These are phyloP conservation scores for Eutolmus rufibarbis DNA, from an alignment of 2,888 invertebrate genomes.

Conservation along the genomic window DNA sequence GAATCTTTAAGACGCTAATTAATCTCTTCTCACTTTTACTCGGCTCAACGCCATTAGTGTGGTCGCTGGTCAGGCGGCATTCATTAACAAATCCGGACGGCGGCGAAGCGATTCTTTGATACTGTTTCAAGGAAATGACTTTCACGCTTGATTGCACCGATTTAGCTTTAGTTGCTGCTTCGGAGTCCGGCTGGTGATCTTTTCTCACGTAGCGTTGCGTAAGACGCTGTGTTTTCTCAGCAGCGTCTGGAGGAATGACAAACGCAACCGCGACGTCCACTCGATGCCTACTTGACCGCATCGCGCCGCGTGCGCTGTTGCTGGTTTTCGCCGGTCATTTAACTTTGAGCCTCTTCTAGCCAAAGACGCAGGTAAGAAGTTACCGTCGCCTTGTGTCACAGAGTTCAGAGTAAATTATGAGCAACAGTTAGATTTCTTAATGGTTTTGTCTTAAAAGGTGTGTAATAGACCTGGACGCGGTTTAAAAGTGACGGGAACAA, in stretches of 20 bases:
- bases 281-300: background rate
- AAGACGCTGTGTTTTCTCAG: background rate
- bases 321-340: background rate
- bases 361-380: background rate
- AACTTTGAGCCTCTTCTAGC: background rate
- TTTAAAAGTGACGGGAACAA: background rate
- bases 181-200: background rate
- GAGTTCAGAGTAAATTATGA: background rate
- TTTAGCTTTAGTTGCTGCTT: background rate
- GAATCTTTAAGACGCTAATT: background rate
- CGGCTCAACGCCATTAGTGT: background rate
- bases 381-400: background rate
- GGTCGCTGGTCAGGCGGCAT: background rate
- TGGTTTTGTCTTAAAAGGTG: background rate
- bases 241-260: background rate
- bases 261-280: background rate
- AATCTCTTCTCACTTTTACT: background rate
- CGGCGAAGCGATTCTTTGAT: background rate
- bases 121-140: background rate
- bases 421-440: background rate
- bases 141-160: background rate
- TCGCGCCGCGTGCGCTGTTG: background rate
- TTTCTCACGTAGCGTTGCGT: background rate
- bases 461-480: background rate
- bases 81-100: background rate